Percentiles rank a stretch among this genome's conserved stretches.
These are phyloP conservation scores for Oscheius sp. DNA, from an alignment of 2,888 invertebrate genomes.

Conservation along the genomic window DNA sequence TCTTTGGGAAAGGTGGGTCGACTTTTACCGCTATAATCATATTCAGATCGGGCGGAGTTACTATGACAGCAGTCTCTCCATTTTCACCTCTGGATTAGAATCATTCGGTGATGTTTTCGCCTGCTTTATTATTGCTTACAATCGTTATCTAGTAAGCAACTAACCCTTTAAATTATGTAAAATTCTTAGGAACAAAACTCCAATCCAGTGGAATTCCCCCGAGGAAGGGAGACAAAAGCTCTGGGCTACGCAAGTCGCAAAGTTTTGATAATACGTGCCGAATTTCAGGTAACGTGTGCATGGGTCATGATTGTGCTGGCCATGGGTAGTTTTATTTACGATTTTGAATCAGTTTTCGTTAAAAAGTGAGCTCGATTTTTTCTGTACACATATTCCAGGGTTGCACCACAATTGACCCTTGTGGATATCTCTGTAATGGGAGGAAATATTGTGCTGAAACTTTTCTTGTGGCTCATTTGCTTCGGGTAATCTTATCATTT, in stretches of 20 bases:
- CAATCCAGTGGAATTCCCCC: slow-evolving; percentile 34
- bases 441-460: slow-evolving; percentile 43
- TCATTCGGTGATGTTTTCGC: slow-evolving; percentile 56
- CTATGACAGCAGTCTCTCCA: slow-evolving; percentile 45
- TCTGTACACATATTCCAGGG: slow-evolving; percentile 28
- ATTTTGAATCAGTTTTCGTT: slow-evolving; percentile 26
- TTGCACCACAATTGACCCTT: slow-evolving; percentile 36
- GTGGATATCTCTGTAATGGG: slow-evolving; percentile 40
- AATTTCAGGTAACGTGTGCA: slow-evolving; percentile 18
- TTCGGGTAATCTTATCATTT: slow-evolving; percentile 30
- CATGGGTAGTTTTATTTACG: slow-evolving; percentile 39
- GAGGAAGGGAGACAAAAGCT: slow-evolving; percentile 44
- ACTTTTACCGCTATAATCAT: background rate
- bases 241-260: slow-evolving; percentile 41
- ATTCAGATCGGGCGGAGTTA: slow-evolving; percentile 40
- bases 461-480: slow-evolving; percentile 45
- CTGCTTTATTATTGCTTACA: slow-evolving; percentile 40
- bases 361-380: background rate
- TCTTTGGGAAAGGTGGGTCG: background rate
- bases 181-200: background rate
- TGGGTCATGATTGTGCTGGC: slow-evolving; percentile 23
- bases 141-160: slow-evolving; percentile 16
- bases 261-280: slow-evolving; percentile 38
- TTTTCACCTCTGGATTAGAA: slow-evolving; percentile 51
- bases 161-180: slow-evolving; percentile 31